Evolutionary conservation across 2,888 invertebrate species (phyloP).

Genomic region (Ornithoptera priamus): DNA sequence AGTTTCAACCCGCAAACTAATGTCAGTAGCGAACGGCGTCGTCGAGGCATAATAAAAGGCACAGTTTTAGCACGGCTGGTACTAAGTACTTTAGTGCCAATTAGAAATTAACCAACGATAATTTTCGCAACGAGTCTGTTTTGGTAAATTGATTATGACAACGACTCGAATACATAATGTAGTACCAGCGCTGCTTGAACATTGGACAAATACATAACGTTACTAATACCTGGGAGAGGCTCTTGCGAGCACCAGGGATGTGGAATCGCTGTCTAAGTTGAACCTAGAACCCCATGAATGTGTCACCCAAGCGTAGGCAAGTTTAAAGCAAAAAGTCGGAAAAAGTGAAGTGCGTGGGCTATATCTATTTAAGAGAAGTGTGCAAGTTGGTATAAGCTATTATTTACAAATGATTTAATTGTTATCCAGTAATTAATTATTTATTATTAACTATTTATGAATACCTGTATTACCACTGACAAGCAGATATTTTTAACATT

Average conservation of each 20-base stretch:
- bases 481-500: neutral
- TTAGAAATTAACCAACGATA: neutral
- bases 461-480: neutral
- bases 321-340: conserved; percentile 16
- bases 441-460: neutral
- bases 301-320: conserved; percentile 32
- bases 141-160: neutral
- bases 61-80: conserved; percentile 14
- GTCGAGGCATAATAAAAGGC: neutral
- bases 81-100: conserved; percentile 11
- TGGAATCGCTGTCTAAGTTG: conserved; percentile 42
- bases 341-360: conserved; percentile 5
- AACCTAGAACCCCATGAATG: conserved; percentile 42
- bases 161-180: conserved; percentile 13
- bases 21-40: conserved; percentile 14
- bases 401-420: neutral
- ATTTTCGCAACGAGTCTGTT: conserved; percentile 4
- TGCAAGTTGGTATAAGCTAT: neutral
- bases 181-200: conserved; percentile 43
- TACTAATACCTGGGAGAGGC: conserved; percentile 43
- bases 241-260: conserved; percentile 42
- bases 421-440: neutral
- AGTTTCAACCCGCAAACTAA: neutral
- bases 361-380: conserved; percentile 4
- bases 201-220: conserved; percentile 30